Conservation (phyloP, 1,140 invertebrate genomes). For the Drosophila kohkoa region DNA sequence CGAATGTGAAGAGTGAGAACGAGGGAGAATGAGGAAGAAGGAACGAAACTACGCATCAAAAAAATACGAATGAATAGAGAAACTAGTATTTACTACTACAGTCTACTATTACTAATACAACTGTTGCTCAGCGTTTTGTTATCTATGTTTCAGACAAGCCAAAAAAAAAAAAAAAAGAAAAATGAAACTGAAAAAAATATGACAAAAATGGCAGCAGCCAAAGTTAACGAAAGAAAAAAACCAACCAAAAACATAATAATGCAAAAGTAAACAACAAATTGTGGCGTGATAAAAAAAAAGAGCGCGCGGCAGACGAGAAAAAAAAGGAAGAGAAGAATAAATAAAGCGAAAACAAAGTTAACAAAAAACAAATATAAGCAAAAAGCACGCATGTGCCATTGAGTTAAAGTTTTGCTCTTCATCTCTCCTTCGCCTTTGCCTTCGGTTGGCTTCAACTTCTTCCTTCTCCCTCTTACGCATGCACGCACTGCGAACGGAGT, state of each 20-base stretch:
- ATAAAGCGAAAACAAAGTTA: conserved; percentile 13
- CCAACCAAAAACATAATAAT: conserved; percentile 65
- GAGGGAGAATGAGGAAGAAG: conserved; percentile 1
- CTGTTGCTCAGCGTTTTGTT: conserved; percentile 17
- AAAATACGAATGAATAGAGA: conserved; percentile 49
- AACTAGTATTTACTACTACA: conserved; percentile 68
- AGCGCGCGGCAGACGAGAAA: neutral
- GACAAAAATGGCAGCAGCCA: neutral
- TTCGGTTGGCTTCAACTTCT: neutral
- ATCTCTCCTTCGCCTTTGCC: neutral
- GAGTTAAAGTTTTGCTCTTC: conserved; percentile 37
- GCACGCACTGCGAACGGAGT: conserved; percentile 8
- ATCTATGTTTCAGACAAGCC: conserved; percentile 15
- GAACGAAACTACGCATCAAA: conserved; percentile 56
- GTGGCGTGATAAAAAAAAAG: conserved; percentile 62
- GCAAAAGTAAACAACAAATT: conserved; percentile 70
- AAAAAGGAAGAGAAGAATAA: neutral
- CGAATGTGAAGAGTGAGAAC: neutral
- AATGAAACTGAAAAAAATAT: conserved; percentile 17
- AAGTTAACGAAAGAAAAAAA: conserved; percentile 17
- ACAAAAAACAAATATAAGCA: conserved; percentile 25
- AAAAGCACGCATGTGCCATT: conserved; percentile 60
- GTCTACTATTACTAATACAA: neutral
- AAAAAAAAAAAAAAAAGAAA: conserved; percentile 33
- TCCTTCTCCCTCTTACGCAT: conserved; percentile 2